Evolutionary conservation across 2,113 vertebrate genomes (phyloP).

Genomic region (Ploceus nigricollis): DNA sequence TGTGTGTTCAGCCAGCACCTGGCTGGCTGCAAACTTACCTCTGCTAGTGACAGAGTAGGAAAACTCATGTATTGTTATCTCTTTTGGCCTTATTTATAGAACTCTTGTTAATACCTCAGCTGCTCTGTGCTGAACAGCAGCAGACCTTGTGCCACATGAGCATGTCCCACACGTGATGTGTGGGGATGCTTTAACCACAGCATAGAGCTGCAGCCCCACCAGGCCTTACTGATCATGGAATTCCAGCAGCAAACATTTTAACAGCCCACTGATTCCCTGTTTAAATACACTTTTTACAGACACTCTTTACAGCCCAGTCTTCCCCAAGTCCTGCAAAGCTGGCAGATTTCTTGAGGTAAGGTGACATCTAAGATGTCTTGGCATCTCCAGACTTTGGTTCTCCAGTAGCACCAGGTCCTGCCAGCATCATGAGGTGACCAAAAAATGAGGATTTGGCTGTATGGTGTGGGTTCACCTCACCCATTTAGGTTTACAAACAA

Average conservation of each 20-base stretch:
- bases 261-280: background rate
- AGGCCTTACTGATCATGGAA: background rate
- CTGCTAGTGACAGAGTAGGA: background rate
- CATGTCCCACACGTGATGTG: background rate
- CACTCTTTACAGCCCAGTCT: background rate
- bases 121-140: background rate
- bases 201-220: background rate
- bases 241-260: background rate
- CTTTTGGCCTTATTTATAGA: background rate
- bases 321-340: background rate
- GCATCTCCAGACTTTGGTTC: background rate
- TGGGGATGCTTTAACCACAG: background rate
- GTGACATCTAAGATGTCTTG: background rate
- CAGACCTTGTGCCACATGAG: background rate
- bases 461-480: background rate
- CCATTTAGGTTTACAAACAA: background rate
- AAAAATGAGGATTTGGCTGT: background rate
- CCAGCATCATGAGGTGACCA: background rate
- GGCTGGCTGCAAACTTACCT: background rate
- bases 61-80: background rate
- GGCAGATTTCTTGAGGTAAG: background rate
- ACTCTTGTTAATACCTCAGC: background rate
- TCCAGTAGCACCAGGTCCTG: background rate
- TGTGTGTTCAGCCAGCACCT: background rate
- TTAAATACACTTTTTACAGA: background rate